phyloP scores from a whole-genome alignment of 2,113 vertebrate genomes.

The Erythrolamprus reginae region DNA sequence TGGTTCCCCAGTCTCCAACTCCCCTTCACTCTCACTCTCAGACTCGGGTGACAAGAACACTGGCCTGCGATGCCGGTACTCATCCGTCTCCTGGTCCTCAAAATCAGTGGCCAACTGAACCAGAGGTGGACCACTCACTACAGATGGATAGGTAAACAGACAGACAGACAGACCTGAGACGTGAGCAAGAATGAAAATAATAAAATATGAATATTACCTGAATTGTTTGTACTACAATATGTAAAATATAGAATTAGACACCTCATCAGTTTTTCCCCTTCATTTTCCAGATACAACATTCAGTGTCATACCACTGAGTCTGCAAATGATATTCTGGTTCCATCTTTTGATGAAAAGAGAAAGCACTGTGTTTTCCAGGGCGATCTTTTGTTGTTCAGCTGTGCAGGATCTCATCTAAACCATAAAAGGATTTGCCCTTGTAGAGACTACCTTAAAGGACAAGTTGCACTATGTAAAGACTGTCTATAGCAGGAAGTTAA shows the following conservation, averaged over 20 bases:
- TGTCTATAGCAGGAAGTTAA: constrained; percentile 82
- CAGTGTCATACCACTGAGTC: constrained; percentile 86
- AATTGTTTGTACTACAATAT: neutral
- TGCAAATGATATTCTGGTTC: constrained; percentile 84
- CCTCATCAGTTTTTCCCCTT: constrained; percentile 23
- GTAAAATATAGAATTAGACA: neutral
- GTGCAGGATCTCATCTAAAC: constrained; percentile 83
- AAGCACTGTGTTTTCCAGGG: constrained; percentile 93
- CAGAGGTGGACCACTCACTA: too few species aligned
- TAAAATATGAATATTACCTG: neutral
- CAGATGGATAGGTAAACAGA: neutral
- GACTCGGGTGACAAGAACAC: too few species aligned
- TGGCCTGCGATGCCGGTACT: too few species aligned
- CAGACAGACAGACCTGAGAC: neutral
- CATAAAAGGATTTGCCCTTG: constrained; percentile 91
- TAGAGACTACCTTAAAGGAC: constrained; percentile 97
- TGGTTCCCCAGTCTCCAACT: too few species aligned
- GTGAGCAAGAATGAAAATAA: neutral
- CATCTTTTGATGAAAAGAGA: constrained; percentile 79
- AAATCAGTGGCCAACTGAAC: too few species aligned
- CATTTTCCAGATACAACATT: constrained; percentile 76
- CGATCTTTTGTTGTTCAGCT: constrained; percentile 96
- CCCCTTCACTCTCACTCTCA: too few species aligned
- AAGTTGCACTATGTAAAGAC: constrained; percentile 93
- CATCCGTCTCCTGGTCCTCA: too few species aligned